Base-by-base conservation (phyloP, 2,888 invertebrate genomes). In the Barypeithes pellucidus region DNA sequence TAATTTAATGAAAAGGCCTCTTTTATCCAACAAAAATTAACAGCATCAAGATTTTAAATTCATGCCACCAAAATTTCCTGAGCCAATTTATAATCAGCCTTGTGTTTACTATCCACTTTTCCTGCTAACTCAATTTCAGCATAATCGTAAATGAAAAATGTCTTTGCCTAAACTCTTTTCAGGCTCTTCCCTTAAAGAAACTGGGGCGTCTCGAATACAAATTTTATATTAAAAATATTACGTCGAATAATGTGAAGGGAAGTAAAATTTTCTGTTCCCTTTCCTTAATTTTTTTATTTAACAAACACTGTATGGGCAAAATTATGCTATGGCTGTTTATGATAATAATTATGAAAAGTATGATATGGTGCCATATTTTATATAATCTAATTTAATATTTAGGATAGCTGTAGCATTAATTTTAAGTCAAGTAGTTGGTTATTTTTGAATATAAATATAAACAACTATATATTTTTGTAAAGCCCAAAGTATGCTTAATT, bases 11-110 rank as follows among this genome's bases (percentile, higher is more conserved):
- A 12, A 22, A 12, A 50, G 50, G 16, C 50, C n/a, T 16, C 50
- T 47, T 18, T 16, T 50, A 22, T 20, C 50, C 24, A 50, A 50
- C 22, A 50, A 50, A 50, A 50, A 22, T 50, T 50, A 50, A 22
- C 50, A 24, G 22, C 50, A 50, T 50, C 50, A 50, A 24, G 22
- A 50, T 50, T 50, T 22, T 12, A 50, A 50, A 22, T 50, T 50
- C 24, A 50, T 50, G 16, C n/a, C 11, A 33, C 33, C 29, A 33
- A 57, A 57, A 57, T 57, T 16, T 14, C 63, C 33, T 20, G 16
- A 9, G 16, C 47, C 41, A 63, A 63, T 63, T 63, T 63, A 63
- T 33, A 63, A 63, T 33, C 47, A 47, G 47, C 63, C 47, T 50
- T 33, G 47, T 63, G 63, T 47, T 63, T 63, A 63, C 63, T 36